phyloP scores from a whole-genome alignment of 2,113 vertebrate genomes.

The Melanostigma gelatinosum region DNA sequence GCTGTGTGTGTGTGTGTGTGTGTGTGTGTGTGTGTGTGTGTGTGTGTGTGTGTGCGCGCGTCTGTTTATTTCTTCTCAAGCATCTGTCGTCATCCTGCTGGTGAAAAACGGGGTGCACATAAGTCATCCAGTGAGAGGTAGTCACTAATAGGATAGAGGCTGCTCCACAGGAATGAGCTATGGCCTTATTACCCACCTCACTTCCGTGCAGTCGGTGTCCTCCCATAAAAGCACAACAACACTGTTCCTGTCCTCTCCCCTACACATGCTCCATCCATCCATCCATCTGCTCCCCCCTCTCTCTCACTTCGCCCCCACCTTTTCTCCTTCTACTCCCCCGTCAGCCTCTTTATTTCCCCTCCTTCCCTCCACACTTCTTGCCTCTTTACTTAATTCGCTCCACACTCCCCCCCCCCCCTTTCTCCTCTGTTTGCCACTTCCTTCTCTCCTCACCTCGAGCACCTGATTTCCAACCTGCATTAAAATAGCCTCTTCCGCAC shows the following conservation, averaged over 20 bases:
- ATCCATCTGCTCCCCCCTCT: background rate
- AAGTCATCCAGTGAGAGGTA: constrained; percentile 78
- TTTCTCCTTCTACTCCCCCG: background rate
- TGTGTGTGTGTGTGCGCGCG: background rate
- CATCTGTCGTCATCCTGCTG: constrained; percentile 72
- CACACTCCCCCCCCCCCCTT: constrained; percentile 16
- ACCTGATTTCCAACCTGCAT: constrained; percentile 56
- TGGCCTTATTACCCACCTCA: constrained; percentile 75
- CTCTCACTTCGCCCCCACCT: background rate
- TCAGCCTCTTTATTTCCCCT: background rate
- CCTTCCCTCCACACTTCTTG: background rate
- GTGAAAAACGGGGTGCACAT: constrained; percentile 76
- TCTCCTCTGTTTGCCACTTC: constrained; percentile 23
- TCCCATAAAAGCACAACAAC: constrained; percentile 72
- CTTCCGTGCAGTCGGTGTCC: constrained; percentile 67
- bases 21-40: background rate
- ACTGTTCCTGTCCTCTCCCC: constrained; percentile 54
- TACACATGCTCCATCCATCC: constrained; percentile 34
- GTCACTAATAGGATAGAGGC: constrained; percentile 77
- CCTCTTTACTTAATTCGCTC: constrained; percentile 25
- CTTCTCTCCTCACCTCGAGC: constrained; percentile 30
- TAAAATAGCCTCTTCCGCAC: constrained; percentile 60
- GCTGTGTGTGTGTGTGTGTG: too few species aligned
- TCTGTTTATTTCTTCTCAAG: constrained; percentile 56
- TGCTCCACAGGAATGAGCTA: constrained; percentile 76